Evolutionary conservation across 2,888 invertebrate species (phyloP).

Genomic region (Tachina fera): DNA sequence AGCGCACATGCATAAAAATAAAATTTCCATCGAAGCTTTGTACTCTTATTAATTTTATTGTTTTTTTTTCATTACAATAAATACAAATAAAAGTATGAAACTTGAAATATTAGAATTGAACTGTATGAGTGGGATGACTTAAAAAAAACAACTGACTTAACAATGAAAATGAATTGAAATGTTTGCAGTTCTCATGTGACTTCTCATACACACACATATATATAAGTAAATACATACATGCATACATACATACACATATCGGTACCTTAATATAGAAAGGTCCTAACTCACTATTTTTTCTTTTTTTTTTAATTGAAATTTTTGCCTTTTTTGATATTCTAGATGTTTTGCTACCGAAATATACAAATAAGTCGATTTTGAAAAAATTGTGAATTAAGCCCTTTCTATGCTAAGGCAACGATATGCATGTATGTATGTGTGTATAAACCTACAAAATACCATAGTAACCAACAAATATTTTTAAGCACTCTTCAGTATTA

Average conservation of each 20-base stretch:
- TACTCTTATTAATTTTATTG: constrained; percentile 1
- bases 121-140: background rate
- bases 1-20: background rate
- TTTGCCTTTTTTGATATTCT: too few relatives aligned
- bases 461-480: background rate
- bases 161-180: constrained; percentile 45
- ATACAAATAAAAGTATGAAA: background rate
- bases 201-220: background rate
- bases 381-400: too few relatives aligned
- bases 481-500: background rate
- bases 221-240: too few relatives aligned
- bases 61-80: constrained; percentile 12
- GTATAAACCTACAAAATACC: background rate
- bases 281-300: too few relatives aligned
- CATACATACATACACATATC: background rate
- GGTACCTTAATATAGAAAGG: too few relatives aligned
- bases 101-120: constrained; percentile 25
- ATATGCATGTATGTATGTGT: background rate
- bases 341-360: too few relatives aligned
- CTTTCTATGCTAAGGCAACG: too few relatives aligned
- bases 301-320: too few relatives aligned
- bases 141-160: constrained; percentile 24
- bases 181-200: background rate
- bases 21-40: background rate
- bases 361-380: too few relatives aligned